phyloP scores from a whole-genome alignment of 2,888 invertebrate species.

The Chirona hameri region DNA sequence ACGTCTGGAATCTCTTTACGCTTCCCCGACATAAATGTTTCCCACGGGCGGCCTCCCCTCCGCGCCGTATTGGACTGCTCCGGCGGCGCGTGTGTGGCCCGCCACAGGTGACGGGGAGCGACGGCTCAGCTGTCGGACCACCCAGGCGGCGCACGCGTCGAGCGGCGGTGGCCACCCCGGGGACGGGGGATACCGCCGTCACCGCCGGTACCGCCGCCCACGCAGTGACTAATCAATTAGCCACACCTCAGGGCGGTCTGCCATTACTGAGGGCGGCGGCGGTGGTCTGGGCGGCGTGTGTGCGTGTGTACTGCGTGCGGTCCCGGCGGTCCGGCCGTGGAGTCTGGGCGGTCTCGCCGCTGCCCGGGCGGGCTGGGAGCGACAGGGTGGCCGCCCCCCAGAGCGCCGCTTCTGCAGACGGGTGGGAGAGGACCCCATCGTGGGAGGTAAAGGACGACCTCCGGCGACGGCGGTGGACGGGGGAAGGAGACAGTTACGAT shows the following conservation, averaged over 20 bases:
- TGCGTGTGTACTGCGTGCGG: background rate
- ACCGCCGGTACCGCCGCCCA: background rate
- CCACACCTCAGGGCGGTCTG: background rate
- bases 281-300: background rate
- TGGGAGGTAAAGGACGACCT: too few relatives aligned
- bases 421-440: too few relatives aligned
- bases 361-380: too few relatives aligned
- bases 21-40: background rate
- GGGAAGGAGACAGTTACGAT: too few relatives aligned
- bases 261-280: background rate
- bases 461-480: too few relatives aligned
- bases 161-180: background rate
- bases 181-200: background rate
- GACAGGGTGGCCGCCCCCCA: too few relatives aligned
- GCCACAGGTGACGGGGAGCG: background rate
- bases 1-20: too few relatives aligned
- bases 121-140: background rate
- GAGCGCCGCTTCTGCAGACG: too few relatives aligned
- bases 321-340: background rate
- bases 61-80: background rate
- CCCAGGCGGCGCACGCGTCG: background rate
- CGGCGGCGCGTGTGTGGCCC: background rate
- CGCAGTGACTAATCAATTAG: background rate
- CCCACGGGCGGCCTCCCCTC: background rate
- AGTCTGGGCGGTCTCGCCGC: too few relatives aligned